Percentiles rank a stretch among this genome's conserved stretches.
These are phyloP conservation scores for Amazona vittata DNA, from an alignment of 2,113 vertebrate genomes.

Conservation along the genomic window DNA sequence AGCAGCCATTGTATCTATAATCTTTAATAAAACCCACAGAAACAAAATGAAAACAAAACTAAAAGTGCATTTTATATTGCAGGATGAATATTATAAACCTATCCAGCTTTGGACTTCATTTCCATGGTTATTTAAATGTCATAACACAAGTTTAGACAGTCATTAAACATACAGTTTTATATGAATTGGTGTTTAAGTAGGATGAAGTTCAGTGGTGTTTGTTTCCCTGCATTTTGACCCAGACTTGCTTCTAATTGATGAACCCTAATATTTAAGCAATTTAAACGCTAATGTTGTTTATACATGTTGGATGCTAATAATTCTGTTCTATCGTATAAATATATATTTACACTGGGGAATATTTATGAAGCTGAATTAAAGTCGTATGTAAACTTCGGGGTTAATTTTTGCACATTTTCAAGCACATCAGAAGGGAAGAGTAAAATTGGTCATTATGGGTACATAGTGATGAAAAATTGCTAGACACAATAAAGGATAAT, in stretches of 20 bases:
- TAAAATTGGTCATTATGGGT: conserved; percentile 75
- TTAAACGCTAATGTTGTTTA: conserved; percentile 71
- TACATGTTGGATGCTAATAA: conserved; percentile 62
- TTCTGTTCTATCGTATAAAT: conserved; percentile 72
- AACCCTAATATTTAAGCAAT: conserved; percentile 60
- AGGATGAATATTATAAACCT: not conserved
- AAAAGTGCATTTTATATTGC: not conserved
- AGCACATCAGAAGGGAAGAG: conserved; percentile 46
- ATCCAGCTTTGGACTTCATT: not conserved
- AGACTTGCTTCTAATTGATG: not conserved
- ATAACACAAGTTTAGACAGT: not conserved
- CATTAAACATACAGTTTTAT: not conserved
- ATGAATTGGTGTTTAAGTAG: not conserved
- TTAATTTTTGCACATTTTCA: conserved; percentile 70
- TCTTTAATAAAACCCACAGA: not conserved
- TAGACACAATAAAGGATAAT: conserved; percentile 78
- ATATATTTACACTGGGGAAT: conserved; percentile 61
- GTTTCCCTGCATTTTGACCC: not conserved
- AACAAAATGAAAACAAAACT: not conserved
- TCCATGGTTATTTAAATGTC: not conserved
- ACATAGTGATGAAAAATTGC: conserved; percentile 75
- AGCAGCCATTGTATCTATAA: not conserved
- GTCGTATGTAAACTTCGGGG: conserved; percentile 57
- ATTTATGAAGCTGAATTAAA: conserved; percentile 72
- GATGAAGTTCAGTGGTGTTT: not conserved